These are phyloP conservation scores for Megamerina dolium DNA, from an alignment of 2,888 invertebrate genomes.

Conservation along the genomic window DNA sequence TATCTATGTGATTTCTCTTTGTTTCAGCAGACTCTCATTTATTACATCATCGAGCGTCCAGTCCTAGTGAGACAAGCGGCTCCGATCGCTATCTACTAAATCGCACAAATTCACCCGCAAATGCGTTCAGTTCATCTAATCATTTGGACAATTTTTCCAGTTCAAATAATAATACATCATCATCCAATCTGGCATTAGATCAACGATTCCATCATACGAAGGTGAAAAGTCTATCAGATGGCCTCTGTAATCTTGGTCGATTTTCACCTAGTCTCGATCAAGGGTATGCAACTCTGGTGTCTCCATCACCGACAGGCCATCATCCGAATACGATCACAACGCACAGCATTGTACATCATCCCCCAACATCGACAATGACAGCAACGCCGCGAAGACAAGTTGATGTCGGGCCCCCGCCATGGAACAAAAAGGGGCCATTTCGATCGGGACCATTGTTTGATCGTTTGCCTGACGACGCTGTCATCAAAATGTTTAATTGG, in stretches of 20 bases:
- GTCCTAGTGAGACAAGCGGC: constrained; percentile 49
- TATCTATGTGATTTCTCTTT: neutral
- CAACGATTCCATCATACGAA: constrained; percentile 43
- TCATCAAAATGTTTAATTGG: constrained; percentile 65
- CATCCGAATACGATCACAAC: constrained; percentile 31
- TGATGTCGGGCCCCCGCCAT: constrained; percentile 39
- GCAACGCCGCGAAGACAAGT: constrained; percentile 23
- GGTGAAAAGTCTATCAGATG: constrained; percentile 47
- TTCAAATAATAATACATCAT: constrained; percentile 25
- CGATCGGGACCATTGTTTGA: constrained; percentile 54
- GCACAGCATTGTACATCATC: constrained; percentile 27
- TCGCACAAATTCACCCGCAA: constrained; percentile 43
- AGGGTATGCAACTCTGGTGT: constrained; percentile 73
- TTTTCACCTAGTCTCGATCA: constrained; percentile 69
- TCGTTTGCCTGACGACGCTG: constrained; percentile 60
- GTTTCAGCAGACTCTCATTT: constrained; percentile 33
- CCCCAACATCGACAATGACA: constrained; percentile 24
- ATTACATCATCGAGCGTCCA: constrained; percentile 43
- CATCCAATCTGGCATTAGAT: constrained; percentile 34
- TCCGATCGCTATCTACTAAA: constrained; percentile 48
- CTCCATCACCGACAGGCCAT: constrained; percentile 52
- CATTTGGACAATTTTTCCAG: constrained; percentile 30
- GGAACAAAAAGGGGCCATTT: constrained; percentile 47
- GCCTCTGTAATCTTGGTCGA: constrained; percentile 48
- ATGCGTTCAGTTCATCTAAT: constrained; percentile 35